These are phyloP conservation scores for Sebastes variabilis DNA, from an alignment of 2,797 vertebrate genomes.

Conservation along the genomic window DNA sequence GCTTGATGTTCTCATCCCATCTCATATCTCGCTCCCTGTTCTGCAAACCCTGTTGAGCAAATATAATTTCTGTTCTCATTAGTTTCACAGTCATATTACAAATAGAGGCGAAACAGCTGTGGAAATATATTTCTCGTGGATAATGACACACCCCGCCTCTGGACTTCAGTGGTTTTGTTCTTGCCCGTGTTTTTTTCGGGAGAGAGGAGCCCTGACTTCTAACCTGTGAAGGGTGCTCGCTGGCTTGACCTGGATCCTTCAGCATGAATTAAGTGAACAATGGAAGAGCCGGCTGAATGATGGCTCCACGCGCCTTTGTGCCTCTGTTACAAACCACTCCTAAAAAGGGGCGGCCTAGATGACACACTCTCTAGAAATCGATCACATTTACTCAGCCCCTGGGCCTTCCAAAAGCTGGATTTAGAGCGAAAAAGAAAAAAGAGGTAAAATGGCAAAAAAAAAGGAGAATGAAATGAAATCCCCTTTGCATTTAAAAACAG, in stretches of 20 bases:
- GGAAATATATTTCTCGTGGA: conserved; percentile 61
- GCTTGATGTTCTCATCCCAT: conserved; percentile 54
- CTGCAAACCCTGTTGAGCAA: conserved; percentile 68
- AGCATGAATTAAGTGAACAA: conserved; percentile 83
- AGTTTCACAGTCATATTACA: conserved; percentile 67
- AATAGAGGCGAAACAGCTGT: conserved; percentile 61
- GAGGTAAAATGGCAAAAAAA: conserved; percentile 67
- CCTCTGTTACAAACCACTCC: conserved; percentile 79
- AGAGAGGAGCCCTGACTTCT: conserved; percentile 71
- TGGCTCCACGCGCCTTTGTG: conserved; percentile 81
- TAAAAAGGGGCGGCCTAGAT: conserved; percentile 78
- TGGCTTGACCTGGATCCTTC: conserved; percentile 83
- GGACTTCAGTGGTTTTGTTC: conserved; percentile 45
- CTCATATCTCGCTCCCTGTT: conserved; percentile 57
- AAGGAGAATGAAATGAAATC: conserved; percentile 78
- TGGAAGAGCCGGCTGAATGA: conserved; percentile 76
- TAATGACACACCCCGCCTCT: conserved; percentile 52
- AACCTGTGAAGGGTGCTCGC: conserved; percentile 76
- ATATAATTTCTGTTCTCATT: conserved; percentile 75
- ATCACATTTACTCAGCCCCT: conserved; percentile 81
- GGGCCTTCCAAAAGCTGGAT: conserved; percentile 76
- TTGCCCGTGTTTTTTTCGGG: conserved; percentile 45
- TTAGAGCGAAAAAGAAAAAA: conserved; percentile 58
- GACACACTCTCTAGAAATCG: conserved; percentile 81
- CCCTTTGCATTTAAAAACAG: conserved; percentile 79